These are phyloP conservation scores for Pasiphila rectangulata DNA, from an alignment of 2,888 invertebrate genomes.

Conservation along the genomic window DNA sequence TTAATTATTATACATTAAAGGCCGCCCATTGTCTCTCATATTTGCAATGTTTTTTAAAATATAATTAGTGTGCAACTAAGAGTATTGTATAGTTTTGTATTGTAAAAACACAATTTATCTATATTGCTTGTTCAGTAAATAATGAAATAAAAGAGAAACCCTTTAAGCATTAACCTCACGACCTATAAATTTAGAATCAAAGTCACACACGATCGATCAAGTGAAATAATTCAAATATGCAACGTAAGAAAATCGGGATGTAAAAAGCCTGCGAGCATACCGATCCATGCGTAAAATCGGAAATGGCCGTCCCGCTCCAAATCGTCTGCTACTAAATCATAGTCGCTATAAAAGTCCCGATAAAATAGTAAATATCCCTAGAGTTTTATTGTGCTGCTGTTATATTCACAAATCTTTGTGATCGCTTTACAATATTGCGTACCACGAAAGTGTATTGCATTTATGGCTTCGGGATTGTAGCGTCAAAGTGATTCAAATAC, in stretches of 20 bases:
- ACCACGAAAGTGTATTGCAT: slow-evolving; percentile 15
- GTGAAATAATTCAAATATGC: slow-evolving; percentile 31
- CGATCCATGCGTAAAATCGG: slow-evolving; percentile 68
- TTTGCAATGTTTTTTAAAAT: too few relatives aligned
- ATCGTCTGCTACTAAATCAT: slow-evolving; percentile 70
- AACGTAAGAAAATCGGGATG: slow-evolving; percentile 31
- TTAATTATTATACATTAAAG: too few relatives aligned
- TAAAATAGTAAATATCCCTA: slow-evolving; percentile 72
- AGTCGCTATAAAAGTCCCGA: slow-evolving; percentile 71
- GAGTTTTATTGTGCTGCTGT: slow-evolving; percentile 61
- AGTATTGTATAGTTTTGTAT: too few relatives aligned
- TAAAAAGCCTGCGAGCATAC: slow-evolving; percentile 46
- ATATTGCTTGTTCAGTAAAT: too few relatives aligned
- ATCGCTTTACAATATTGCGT: slow-evolving; percentile 33
- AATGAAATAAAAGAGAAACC: too few relatives aligned
- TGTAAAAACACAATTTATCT: too few relatives aligned
- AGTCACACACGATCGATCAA: slow-evolving; percentile 7
- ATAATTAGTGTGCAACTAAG: too few relatives aligned
- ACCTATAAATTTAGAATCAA: background rate
- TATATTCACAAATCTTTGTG: slow-evolving; percentile 56
- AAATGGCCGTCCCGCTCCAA: slow-evolving; percentile 64
- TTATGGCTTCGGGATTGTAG: slow-evolving; percentile 13
- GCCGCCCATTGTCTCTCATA: too few relatives aligned
- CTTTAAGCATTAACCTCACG: background rate
- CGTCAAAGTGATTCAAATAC: background rate